phyloP scores from a whole-genome alignment of 2,113 vertebrate genomes.

The Struthio camelus region DNA sequence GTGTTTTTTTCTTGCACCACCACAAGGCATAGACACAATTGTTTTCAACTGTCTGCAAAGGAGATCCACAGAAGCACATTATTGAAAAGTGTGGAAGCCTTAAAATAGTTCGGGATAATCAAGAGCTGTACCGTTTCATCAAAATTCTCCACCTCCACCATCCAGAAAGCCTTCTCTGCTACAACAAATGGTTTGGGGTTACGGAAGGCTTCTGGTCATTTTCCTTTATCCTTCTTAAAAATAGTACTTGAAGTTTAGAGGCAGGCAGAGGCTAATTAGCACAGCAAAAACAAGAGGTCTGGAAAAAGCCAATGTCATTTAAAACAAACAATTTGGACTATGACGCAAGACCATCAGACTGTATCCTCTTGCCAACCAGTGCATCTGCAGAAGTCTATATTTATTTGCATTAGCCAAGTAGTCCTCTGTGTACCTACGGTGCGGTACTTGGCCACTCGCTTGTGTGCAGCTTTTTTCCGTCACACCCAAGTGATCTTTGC shows the following conservation, averaged over 20 bases:
- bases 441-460: not conserved
- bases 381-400: not conserved
- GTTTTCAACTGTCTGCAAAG: slow-evolving; percentile 17
- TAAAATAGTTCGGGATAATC: slow-evolving; percentile 9
- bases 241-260: not conserved
- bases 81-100: not conserved
- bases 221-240: not conserved
- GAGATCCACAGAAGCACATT: slow-evolving; percentile 1
- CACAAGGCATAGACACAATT: slow-evolving; percentile 17
- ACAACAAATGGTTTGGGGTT: not conserved
- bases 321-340: not conserved
- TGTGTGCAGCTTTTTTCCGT: not conserved
- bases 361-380: not conserved
- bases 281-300: not conserved
- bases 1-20: not conserved
- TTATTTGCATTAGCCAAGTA: not conserved
- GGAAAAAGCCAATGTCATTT: not conserved
- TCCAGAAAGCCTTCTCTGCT: not conserved
- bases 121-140: not conserved
- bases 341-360: not conserved
- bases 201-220: not conserved
- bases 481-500: not conserved
- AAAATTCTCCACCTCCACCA: not conserved
- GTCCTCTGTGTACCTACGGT: fast-evolving
- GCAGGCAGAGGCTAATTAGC: not conserved